Conservation (phyloP, 2,113 vertebrate genomes). For the Arvicanthis niloticus region DNA sequence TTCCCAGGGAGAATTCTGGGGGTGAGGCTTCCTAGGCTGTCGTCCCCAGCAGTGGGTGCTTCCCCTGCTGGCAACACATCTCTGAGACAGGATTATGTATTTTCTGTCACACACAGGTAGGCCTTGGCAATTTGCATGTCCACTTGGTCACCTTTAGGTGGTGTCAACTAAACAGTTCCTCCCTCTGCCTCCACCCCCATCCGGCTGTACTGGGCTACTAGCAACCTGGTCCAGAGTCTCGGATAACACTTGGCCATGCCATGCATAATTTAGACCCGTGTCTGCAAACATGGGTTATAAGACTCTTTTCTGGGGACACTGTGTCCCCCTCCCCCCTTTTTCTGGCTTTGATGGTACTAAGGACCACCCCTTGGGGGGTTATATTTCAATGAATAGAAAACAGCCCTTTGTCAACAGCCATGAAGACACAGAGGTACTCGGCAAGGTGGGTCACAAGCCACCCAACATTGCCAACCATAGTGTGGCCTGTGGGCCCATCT, state of each 20-base stretch:
- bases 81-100: neutral
- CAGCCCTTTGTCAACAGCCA: neutral
- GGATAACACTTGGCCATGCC: neutral
- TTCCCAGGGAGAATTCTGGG: neutral
- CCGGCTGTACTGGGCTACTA: neutral
- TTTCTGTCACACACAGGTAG: neutral
- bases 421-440: neutral
- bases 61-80: neutral
- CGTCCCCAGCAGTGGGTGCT: neutral
- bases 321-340: neutral
- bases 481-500: accelerated
- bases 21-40: neutral
- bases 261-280: neutral
- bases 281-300: neutral
- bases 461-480: neutral
- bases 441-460: neutral
- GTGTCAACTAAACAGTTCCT: neutral
- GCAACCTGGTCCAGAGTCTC: neutral
- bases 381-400: neutral
- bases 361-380: neutral
- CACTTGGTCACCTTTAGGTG: neutral
- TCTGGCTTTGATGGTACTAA: neutral
- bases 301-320: neutral
- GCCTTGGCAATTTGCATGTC: accelerated
- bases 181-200: neutral